Base-by-base conservation (phyloP, 2,113 vertebrate species). In the Notothenia coriiceps region DNA sequence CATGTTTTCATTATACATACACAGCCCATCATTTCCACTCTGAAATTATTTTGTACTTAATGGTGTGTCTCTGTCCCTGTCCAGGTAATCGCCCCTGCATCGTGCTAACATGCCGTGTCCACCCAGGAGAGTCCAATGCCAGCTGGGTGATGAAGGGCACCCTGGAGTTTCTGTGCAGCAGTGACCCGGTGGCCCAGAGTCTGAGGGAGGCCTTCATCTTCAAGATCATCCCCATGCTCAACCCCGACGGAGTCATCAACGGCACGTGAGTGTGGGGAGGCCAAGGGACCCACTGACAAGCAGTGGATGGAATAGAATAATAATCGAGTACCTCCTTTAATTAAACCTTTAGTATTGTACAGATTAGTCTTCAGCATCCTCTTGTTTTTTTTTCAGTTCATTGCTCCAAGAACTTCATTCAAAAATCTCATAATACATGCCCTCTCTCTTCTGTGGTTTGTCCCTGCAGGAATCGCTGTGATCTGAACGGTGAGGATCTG, bases 111-210 rank as follows among this genome's bases (percentile, higher is more conserved):
- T 96, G 95, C 2, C 94, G 97, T 0, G 97, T 99, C 22, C 98
- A 99, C 80, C 97, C 98, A 0, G 97, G 98, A 0, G 98, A 99
- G 87, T 97, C 97, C 85, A 99, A 99, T 35, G 93, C 97, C 84
- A 99, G 97, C 22, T 99, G 97, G 98, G 96, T 98, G 61, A 97
- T 98, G 96, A 98, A 97, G 90, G 98, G 98, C 0, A 96, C 96
- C 1, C 80, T 99, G 90, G 97, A 98, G 86, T 99, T 98, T 82
- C 94, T 99, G 3, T 93, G 96, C 86, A 96, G 97, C 80, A 83
- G 1, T 0, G 96, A 97, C 50, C 95, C 95, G 0, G 94, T 95
- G 57, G 97, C 98, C 5, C 90, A 95, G 82, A 96, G 96, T 67
- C 89, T 99, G 78, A 84, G 97, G 64, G 96, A 97, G 67, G 94